Evolutionary conservation across 1,140 invertebrate species (phyloP), one percentile per base, ranked within the genome.

Genomic region (Trypoxylus dichotomus): DNA sequence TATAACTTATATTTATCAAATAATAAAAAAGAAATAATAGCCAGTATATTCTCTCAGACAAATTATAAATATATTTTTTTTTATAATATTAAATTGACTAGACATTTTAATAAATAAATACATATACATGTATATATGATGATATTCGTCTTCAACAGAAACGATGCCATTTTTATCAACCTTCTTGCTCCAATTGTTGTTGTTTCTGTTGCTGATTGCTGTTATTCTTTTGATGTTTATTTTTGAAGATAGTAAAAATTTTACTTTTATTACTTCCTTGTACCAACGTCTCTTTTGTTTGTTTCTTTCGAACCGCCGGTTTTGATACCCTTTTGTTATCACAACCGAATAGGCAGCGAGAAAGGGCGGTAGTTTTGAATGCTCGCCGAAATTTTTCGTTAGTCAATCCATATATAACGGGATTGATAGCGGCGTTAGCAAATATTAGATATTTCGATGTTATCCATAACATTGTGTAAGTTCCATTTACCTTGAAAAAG

Each of bases 361-460:
- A 63, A 24, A 63, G 21, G 21, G 60, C 60, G 21, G 88, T 90
- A 11, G 86, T 83, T 21, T 87, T 85, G 82, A 92, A 91, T 60
- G 92, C 92, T 77, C 88, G 89, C 19, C 89, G 83, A 79, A 94
- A 91, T 80, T 91, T 90, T 32, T 90, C 88, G 80, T 93, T 94
- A 10, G 90, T 93, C 41, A 92, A 90, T 13, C 92, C 93, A 78
- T 94, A 94, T 54, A 94, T 91, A 1, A 94, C 84, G 0, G 93
- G 93, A 85, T 94, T 94, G 63, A 94, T 86, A 7, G 92, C 92
- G 24, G 91, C 90, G 83, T 93, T 94, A 5, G 91, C 79, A 63
- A 92, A 91, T 78, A 93, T 91, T 8, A 94, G 84, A 79, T 90
- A 92, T 81, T 92, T 91, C 0, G 92, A 90, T 1, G 89, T 85